Conservation (phyloP, 2,888 invertebrate species). For the Gasteruption jaculator region DNA sequence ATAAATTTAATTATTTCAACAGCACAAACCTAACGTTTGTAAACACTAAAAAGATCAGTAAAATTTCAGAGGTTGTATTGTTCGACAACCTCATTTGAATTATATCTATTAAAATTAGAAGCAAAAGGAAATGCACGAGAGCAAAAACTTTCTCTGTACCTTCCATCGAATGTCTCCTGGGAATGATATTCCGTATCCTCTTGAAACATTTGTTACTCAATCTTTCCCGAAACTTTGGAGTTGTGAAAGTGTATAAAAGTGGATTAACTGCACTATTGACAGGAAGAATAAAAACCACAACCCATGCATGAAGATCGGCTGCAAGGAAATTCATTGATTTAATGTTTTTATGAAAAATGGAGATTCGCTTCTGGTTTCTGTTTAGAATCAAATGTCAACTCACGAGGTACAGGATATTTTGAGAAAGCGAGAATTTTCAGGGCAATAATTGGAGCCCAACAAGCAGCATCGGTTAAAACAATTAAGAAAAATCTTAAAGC, state of each 20-base stretch:
- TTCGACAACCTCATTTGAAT: too few relatives aligned
- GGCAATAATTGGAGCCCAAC: slow-evolving; percentile 67
- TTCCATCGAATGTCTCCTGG: slow-evolving; percentile 30
- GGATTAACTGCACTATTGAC: slow-evolving; percentile 67
- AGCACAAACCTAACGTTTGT: neutral
- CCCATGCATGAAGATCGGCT: slow-evolving; percentile 64
- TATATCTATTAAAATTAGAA: slow-evolving; percentile 4
- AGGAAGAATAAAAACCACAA: slow-evolving; percentile 65
- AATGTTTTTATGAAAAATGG: slow-evolving; percentile 10
- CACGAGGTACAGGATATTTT: slow-evolving; percentile 51
- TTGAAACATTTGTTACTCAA: slow-evolving; percentile 43
- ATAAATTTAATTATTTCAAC: neutral
- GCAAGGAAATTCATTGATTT: slow-evolving; percentile 24
- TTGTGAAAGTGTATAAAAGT: slow-evolving; percentile 65
- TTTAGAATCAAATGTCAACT: slow-evolving; percentile 23
- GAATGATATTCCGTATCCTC: slow-evolving; percentile 29
- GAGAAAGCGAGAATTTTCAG: slow-evolving; percentile 61
- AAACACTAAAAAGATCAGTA: neutral
- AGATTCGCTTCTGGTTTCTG: neutral
- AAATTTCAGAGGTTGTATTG: neutral
- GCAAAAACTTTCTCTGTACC: too few relatives aligned
- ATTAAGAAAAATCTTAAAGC: slow-evolving; percentile 67
- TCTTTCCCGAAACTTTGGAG: slow-evolving; percentile 60
- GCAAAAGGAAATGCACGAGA: too few relatives aligned
- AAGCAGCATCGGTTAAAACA: slow-evolving; percentile 65